A percentile compares a stretch with the other conserved stretches of the same genome.
These are phyloP conservation scores for Sebastes paucispinis DNA, from an alignment of 2,797 vertebrate genomes.

Conservation along the genomic window DNA sequence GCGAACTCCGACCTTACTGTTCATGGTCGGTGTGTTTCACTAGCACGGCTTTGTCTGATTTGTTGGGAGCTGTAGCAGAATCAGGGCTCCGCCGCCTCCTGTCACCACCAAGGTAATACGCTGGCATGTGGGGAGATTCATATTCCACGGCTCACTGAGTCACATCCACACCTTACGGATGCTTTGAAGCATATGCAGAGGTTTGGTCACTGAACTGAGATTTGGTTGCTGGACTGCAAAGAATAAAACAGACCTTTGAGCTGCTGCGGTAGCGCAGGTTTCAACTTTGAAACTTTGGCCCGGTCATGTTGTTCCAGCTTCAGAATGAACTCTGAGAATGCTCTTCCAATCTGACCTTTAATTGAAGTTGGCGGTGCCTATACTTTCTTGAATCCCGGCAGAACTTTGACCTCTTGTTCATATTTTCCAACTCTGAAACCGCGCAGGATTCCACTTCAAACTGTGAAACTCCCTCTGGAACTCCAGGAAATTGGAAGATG, in stretches of 20 bases:
- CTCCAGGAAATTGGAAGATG: neutral
- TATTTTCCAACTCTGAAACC: constrained; percentile 2
- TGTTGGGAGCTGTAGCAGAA: constrained; percentile 2
- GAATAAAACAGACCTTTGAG: constrained; percentile 11
- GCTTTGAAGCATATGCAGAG: neutral
- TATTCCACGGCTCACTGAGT: constrained; percentile 16
- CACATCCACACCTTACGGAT: neutral
- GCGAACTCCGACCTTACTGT: constrained; percentile 18
- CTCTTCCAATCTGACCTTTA: neutral
- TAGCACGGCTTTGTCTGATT: constrained; percentile 14
- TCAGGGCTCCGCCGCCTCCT: neutral
- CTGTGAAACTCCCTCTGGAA: neutral
- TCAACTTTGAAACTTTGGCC: neutral
- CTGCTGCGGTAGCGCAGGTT: neutral
- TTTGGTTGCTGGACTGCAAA: neutral
- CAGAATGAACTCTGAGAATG: too few relatives aligned
- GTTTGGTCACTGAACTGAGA: neutral
- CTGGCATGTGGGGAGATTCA: neutral
- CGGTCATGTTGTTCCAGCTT: neutral
- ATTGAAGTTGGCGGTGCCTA: neutral
- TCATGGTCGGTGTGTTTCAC: constrained; percentile 18
- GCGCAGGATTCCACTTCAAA: neutral
- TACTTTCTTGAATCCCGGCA: neutral
- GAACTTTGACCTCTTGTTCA: neutral
- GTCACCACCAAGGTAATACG: constrained; percentile 25